Percentiles rank a stretch among this genome's conserved stretches.
These are phyloP conservation scores for Pavo muticus DNA, from an alignment of 2,113 vertebrate species.

Conservation along the genomic window DNA sequence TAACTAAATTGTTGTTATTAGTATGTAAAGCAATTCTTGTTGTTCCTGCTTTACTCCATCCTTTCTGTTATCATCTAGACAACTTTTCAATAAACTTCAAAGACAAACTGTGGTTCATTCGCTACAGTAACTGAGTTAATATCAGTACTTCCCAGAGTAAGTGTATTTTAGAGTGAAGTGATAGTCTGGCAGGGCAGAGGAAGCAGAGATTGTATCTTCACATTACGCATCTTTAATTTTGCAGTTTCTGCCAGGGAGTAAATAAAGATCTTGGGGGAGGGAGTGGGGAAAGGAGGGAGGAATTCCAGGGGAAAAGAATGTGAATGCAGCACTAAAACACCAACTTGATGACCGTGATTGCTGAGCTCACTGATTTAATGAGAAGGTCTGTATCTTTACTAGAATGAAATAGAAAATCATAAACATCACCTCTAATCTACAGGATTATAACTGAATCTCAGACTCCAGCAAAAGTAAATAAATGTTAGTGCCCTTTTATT, in stretches of 20 bases:
- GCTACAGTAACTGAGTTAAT: conserved; percentile 41
- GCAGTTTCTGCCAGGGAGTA: conserved; percentile 66
- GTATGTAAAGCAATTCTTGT: conserved; percentile 80
- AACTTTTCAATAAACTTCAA: conserved; percentile 70
- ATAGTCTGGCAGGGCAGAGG: conserved; percentile 46
- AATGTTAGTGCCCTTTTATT: conserved; percentile 23
- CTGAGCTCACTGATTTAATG: conserved; percentile 62
- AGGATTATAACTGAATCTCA: conserved; percentile 60
- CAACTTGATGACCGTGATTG: conserved; percentile 57
- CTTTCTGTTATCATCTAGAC: conserved; percentile 56
- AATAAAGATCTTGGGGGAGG: conserved; percentile 60
- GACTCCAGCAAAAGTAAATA: conserved; percentile 53
- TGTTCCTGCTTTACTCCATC: conserved; percentile 63
- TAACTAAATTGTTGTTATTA: conserved; percentile 81
- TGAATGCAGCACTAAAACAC: conserved; percentile 40
- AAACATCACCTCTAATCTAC: conserved; percentile 62
- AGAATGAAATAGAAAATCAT: conserved; percentile 68
- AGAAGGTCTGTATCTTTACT: conserved; percentile 44
- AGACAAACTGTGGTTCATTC: neutral
- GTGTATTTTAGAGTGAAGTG: conserved; percentile 16
- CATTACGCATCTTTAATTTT: conserved; percentile 71
- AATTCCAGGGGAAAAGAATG: conserved; percentile 39
- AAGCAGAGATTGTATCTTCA: conserved; percentile 61
- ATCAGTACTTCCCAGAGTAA: conserved; percentile 41
- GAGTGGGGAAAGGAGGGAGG: neutral